phyloP scores from a whole-genome alignment of 2,797 vertebrate genomes.

The Hemitrygon akajei region DNA sequence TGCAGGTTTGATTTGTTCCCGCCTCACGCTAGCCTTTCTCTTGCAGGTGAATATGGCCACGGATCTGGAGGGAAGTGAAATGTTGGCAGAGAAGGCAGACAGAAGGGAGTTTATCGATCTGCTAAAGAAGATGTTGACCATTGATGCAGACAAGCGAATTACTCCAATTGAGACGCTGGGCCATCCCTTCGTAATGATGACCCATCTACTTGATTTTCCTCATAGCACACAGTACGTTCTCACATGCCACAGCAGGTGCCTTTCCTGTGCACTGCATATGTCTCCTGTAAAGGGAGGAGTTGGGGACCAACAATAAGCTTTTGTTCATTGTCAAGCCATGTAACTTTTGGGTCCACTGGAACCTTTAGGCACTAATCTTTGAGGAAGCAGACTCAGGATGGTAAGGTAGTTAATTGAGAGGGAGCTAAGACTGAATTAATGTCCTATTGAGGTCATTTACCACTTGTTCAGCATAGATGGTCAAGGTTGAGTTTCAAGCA shows the following conservation, averaged over 20 bases:
- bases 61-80: constrained; percentile 90
- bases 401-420: neutral
- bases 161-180: constrained; percentile 95
- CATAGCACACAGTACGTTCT: constrained; percentile 87
- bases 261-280: too few species aligned
- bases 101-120: constrained; percentile 95
- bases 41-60: constrained; percentile 93
- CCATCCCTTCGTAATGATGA: constrained; percentile 96
- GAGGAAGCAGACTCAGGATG: neutral
- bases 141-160: constrained; percentile 96
- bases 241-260: neutral
- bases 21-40: constrained; percentile 4
- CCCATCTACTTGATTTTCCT: constrained; percentile 90
- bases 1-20: neutral
- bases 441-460: neutral
- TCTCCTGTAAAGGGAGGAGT: too few species aligned
- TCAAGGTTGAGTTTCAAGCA: neutral
- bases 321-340: too few species aligned
- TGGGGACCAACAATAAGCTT: too few species aligned
- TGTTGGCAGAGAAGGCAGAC: constrained; percentile 96
- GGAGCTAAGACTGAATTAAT: neutral
- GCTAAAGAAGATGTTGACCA: constrained; percentile 97
- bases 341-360: too few species aligned
- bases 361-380: neutral
- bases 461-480: neutral